These are phyloP conservation scores for Pammene fasciana DNA, from an alignment of 2,888 invertebrate genomes.

Conservation along the genomic window DNA sequence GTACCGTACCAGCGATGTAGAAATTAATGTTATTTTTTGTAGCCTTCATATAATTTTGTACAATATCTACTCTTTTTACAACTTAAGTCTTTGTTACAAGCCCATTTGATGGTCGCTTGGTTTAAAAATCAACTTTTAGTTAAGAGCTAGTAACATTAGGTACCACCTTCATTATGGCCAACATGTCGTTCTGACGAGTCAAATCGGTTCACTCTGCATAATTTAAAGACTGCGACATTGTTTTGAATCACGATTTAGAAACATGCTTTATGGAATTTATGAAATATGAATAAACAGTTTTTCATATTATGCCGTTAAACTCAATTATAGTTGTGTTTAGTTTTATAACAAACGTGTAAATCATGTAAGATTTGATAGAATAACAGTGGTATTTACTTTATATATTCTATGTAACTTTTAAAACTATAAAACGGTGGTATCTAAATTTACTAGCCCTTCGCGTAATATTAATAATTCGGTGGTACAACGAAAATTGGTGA, in stretches of 20 bases:
- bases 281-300: too few relatives aligned
- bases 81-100: conserved; percentile 62
- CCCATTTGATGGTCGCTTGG: conserved; percentile 76
- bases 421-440: not conserved
- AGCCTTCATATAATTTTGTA: conserved; percentile 14
- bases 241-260: too few relatives aligned
- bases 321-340: too few relatives aligned
- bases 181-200: not conserved
- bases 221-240: too few relatives aligned
- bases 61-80: conserved; percentile 47
- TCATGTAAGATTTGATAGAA: too few relatives aligned
- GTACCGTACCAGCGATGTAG: conserved; percentile 21
- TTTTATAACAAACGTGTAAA: too few relatives aligned
- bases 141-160: conserved; percentile 39
- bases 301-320: too few relatives aligned
- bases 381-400: too few relatives aligned
- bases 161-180: not conserved
- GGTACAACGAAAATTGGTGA: conserved; percentile 23
- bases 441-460: conserved; percentile 34
- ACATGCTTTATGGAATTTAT: too few relatives aligned
- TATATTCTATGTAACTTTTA: too few relatives aligned
- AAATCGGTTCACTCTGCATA: too few relatives aligned
- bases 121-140: conserved; percentile 46
- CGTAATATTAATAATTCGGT: conserved; percentile 28
- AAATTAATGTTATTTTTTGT: conserved; percentile 12